Percentiles rank a stretch among this genome's conserved stretches.
Evolutionary conservation across 1,140 invertebrate species (phyloP).

Genomic region (Bombus superbus): DNA sequence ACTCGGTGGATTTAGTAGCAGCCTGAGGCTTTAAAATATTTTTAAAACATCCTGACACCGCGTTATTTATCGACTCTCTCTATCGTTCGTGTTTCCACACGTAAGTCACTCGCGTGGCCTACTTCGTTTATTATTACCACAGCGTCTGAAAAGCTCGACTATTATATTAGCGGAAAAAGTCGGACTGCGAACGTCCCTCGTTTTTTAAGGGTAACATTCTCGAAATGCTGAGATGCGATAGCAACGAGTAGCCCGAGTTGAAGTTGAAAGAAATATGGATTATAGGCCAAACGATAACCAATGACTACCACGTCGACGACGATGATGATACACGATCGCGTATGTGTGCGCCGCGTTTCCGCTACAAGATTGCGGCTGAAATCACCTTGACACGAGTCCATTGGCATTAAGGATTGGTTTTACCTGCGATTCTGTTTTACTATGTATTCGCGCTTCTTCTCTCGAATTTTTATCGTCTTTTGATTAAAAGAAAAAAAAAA

Average conservation of each 20-base stretch:
- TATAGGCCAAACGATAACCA: constrained; percentile 22
- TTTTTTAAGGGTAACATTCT: not conserved
- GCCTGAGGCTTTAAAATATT: constrained; percentile 17
- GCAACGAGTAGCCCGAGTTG: not conserved
- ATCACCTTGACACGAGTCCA: constrained; percentile 39
- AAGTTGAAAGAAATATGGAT: constrained; percentile 3
- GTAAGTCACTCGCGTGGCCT: constrained; percentile 19
- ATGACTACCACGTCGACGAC: constrained; percentile 5
- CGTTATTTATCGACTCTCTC: constrained; percentile 23
- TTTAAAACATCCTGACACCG: constrained; percentile 41
- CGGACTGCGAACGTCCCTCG: not conserved
- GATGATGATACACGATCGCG: constrained; percentile 26
- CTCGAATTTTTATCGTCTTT: not conserved
- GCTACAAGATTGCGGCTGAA: constrained; percentile 16
- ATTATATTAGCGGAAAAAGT: not conserved
- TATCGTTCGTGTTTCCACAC: not conserved
- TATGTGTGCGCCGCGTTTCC: constrained; percentile 34
- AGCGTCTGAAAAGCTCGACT: not conserved
- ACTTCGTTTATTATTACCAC: constrained; percentile 25
- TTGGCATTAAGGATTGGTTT: constrained; percentile 13
- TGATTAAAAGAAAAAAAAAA: not conserved
- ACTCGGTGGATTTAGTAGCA: not conserved
- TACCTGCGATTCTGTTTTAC: not conserved
- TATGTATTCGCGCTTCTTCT: not conserved
- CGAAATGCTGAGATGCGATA: not conserved